Evolutionary conservation across 2,888 invertebrate genomes (phyloP).

Genomic region (Torymus aiolomorphi): DNA sequence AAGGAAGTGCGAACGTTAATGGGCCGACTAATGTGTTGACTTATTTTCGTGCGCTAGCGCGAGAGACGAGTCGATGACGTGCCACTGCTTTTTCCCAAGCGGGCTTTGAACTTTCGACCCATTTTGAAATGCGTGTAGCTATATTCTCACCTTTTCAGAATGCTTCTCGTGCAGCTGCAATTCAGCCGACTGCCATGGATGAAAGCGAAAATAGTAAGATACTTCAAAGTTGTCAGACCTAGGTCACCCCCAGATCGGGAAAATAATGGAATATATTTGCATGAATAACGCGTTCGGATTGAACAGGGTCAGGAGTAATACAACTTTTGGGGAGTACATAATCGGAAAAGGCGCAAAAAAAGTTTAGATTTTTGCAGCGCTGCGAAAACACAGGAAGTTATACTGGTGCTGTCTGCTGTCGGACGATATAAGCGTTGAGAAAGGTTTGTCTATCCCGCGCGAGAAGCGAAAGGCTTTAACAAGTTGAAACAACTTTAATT

Average conservation of each 20-base stretch:
- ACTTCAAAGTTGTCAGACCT: too few species aligned
- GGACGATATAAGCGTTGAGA: background rate
- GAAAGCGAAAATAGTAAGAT: too few species aligned
- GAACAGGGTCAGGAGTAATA: constrained; percentile 11
- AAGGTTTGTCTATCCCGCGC: constrained; percentile 66
- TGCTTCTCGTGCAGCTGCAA: too few species aligned
- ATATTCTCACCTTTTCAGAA: too few species aligned
- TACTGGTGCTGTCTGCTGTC: background rate
- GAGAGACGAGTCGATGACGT: too few species aligned
- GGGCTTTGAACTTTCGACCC: too few species aligned
- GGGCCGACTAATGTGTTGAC: background rate
- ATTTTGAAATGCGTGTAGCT: too few species aligned
- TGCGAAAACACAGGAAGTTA: constrained; percentile 13
- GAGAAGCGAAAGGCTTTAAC: constrained; percentile 74
- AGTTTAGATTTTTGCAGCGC: background rate
- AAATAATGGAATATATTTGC: constrained; percentile 10
- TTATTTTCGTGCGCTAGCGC: too few species aligned
- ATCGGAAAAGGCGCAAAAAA: background rate
- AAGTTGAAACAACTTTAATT: constrained; percentile 75
- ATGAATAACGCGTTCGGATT: background rate
- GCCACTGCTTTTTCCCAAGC: too few species aligned
- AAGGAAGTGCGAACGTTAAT: background rate
- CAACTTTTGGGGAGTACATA: constrained; percentile 23
- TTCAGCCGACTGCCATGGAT: too few species aligned
- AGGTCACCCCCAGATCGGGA: background rate